Conservation (phyloP, 2,888 invertebrate genomes). For the Heliconius sara region DNA sequence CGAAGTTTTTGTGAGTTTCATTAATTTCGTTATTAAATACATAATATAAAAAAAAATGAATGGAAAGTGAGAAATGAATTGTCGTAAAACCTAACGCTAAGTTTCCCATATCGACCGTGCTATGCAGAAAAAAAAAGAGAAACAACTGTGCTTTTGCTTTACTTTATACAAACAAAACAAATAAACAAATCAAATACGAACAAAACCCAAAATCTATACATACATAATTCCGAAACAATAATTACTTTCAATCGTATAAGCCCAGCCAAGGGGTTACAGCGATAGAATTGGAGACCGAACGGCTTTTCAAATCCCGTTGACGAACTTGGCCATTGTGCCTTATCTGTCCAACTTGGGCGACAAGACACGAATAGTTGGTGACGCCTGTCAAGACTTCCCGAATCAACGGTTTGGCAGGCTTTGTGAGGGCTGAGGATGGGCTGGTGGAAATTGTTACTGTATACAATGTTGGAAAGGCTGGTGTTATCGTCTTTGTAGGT, state of each 20-base stretch:
- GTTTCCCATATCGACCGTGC: too few species aligned
- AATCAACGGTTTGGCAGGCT: constrained; percentile 39
- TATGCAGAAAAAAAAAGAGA: too few species aligned
- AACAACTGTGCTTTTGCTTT: too few species aligned
- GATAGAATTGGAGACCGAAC: constrained; percentile 44
- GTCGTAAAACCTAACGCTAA: not conserved
- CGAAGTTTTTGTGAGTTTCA: too few species aligned
- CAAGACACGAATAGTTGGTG: constrained; percentile 55
- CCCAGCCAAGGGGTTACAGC: constrained; percentile 41
- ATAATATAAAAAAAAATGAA: not conserved
- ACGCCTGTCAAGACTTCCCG: constrained; percentile 49
- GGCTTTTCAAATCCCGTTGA: constrained; percentile 69
- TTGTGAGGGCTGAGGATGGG: constrained; percentile 27
- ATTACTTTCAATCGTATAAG: constrained; percentile 23
- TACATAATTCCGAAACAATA: constrained; percentile 10
- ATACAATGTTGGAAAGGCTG: not conserved
- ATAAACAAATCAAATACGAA: not conserved
- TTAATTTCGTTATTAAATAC: not conserved
- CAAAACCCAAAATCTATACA: not conserved
- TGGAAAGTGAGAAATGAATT: not conserved
- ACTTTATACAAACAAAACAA: not conserved
- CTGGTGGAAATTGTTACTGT: constrained; percentile 6
- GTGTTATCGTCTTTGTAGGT: not conserved
- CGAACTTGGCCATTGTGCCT: constrained; percentile 72
- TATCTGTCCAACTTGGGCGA: constrained; percentile 72